Base-by-base conservation (phyloP, 2,113 vertebrate species). In the Megatriorchis doriae region DNA sequence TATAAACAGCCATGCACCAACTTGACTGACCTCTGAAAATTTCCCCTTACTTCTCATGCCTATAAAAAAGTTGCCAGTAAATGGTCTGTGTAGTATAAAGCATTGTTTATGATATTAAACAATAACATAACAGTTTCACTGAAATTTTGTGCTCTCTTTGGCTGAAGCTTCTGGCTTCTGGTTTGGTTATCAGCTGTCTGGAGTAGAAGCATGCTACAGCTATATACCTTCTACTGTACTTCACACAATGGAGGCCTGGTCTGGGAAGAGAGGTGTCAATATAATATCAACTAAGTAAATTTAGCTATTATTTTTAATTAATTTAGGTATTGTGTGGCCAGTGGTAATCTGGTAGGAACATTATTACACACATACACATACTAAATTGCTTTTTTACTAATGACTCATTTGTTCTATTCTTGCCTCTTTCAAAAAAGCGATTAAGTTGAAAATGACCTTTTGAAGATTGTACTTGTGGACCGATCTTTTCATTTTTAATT, bases 401-500 rank as follows among this genome's bases (percentile, higher is more conserved):
- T 93, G 86, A 96, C 40, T 88, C 67, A 92, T 96, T 93, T 91
- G 85, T 88, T 95, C 91, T 66, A 96, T 72, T 92, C 71, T 77
- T 77, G 32, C 88, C 71, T 79, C 58, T 85, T 94, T 83, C 87
- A 91, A 81, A 93, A 78, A 92, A 71, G 58, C 1, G 21, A 96
- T 96, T 95, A 96, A 80, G 78, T 90, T 97, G 67, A 93, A 97
- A 95, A 97, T 83, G 94, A 97, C 94, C 96, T 97, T 97, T 91
- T 40, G 59, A 91, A 97, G 84, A 95, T 50, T 55, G 88, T 42
- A 92, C 91, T 84, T 81, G 73, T 80, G 93, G 84, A 93, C 85
- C 12, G 55, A 96, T 97, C 95, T 96, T 97, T 94, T 96, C 20
- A 95, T 92, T 90, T 96, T 97, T 97, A 97, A 97, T 97, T 97